These are phyloP conservation scores for Molossus molossus DNA, from an alignment of 2,797 vertebrate genomes.

Conservation along the genomic window DNA sequence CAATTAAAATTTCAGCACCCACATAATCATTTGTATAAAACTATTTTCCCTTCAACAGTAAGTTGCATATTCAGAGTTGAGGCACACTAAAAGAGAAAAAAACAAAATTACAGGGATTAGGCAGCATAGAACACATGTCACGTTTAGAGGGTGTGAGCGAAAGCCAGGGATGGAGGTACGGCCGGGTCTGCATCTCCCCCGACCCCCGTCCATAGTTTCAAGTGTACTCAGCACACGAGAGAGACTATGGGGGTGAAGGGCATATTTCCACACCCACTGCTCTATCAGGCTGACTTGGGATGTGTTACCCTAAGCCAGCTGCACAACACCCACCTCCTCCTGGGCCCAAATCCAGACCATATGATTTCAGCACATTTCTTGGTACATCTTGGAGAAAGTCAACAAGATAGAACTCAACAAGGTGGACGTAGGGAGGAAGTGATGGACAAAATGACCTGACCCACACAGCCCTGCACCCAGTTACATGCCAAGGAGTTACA, in stretches of 20 bases:
- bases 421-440: not conserved
- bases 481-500: not conserved
- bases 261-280: not conserved
- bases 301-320: no score
- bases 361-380: not conserved
- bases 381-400: not conserved
- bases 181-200: no score
- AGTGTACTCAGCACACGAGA: not conserved
- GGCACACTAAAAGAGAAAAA: not conserved
- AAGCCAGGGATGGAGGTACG: not conserved
- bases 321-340: not conserved
- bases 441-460: not conserved
- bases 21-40: not conserved
- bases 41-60: not conserved
- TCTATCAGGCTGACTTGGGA: rapidly evolving
- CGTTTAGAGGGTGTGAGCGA: not conserved
- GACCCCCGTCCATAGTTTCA: not conserved
- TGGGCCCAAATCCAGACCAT: not conserved
- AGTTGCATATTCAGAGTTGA: not conserved
- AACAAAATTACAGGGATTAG: not conserved
- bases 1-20: constrained; percentile 33
- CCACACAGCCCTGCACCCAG: no score
- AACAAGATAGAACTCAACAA: not conserved
- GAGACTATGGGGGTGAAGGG: not conserved
- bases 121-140: not conserved